Evolutionary conservation across 2,888 invertebrate species (phyloP), one percentile per base, ranked within the genome.

Genomic region (Ectropis crepuscularia): DNA sequence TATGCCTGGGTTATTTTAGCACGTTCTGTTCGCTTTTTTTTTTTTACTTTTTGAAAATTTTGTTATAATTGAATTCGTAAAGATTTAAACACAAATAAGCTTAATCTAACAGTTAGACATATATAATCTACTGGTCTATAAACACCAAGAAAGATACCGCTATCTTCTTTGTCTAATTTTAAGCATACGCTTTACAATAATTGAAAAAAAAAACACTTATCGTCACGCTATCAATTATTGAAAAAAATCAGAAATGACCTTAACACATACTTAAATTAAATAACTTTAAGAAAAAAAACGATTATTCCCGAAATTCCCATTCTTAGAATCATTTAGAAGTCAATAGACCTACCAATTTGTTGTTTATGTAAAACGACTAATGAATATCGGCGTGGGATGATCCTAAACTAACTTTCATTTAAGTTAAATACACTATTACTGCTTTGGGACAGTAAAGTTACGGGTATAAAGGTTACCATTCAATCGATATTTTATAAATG

Each of bases 341-440:
- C 28, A 28, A 55, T 55, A 53, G 41, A 54, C 11, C 39, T 28
- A 53, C 9, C 46, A n/a, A 63, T 63, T 39, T 47, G 48, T 53
- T 59, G 9, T 49, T 53, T 58, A 63, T 63, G 63, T 39, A 42
- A 63, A 63, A 50, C 38, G n/a, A 36, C 51, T 47, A 51, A 55
- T 59, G 55, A 55, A 60, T 55, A 55, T 41, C 7, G n/a, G 59
- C 64, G 64, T 64, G 64, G 64, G 59, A 16, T 42, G 54, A 41
- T 50, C 37, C 50, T 55, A 59, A 63, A 59, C 57, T 48, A 48
- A 54, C 53, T 57, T 63, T 48, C 47, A 47, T 62, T 57, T 51
- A 11, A 43, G 53, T 53, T 63, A 58, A 63, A 43, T 41, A 54
- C 53, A 16, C 16, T 9, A 10, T 63, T 12, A 50, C 49, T 46